Evolutionary conservation across 2,888 invertebrate species (phyloP).

Genomic region (Orthosia gothica): DNA sequence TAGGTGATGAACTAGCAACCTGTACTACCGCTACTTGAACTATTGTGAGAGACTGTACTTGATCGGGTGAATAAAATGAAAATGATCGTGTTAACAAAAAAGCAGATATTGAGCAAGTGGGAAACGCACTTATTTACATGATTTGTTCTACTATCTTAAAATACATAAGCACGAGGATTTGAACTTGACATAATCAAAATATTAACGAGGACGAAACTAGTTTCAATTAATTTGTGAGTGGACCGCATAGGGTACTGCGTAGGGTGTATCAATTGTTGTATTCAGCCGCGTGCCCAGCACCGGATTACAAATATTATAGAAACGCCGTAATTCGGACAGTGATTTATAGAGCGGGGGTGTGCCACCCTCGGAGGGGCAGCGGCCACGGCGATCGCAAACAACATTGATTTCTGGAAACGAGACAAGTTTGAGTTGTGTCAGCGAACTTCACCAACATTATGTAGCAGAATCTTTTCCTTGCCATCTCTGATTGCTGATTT

Average conservation of each 20-base stretch:
- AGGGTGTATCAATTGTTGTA: slow-evolving; percentile 82
- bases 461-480: slow-evolving; percentile 53
- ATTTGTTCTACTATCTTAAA: slow-evolving; percentile 11
- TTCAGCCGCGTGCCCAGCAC: slow-evolving; percentile 80
- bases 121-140: not conserved
- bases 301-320: slow-evolving; percentile 89
- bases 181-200: slow-evolving; percentile 70
- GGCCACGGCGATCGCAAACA: slow-evolving; percentile 84
- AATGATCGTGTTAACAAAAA: slow-evolving; percentile 40
- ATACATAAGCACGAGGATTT: slow-evolving; percentile 20
- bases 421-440: slow-evolving; percentile 81
- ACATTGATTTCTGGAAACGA: slow-evolving; percentile 90
- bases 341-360: slow-evolving; percentile 90
- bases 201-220: slow-evolving; percentile 78
- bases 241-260: slow-evolving; percentile 64
- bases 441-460: slow-evolving; percentile 63
- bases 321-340: slow-evolving; percentile 90
- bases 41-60: slow-evolving; percentile 60
- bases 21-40: slow-evolving; percentile 70
- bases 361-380: slow-evolving; percentile 86
- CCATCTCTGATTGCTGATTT: slow-evolving; percentile 60
- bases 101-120: not conserved
- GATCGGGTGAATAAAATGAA: slow-evolving; percentile 45
- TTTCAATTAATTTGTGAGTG: slow-evolving; percentile 82
- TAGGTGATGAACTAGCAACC: slow-evolving; percentile 69